Conservation (phyloP, 2,888 invertebrate species). For the Ferdinandea cuprea region DNA sequence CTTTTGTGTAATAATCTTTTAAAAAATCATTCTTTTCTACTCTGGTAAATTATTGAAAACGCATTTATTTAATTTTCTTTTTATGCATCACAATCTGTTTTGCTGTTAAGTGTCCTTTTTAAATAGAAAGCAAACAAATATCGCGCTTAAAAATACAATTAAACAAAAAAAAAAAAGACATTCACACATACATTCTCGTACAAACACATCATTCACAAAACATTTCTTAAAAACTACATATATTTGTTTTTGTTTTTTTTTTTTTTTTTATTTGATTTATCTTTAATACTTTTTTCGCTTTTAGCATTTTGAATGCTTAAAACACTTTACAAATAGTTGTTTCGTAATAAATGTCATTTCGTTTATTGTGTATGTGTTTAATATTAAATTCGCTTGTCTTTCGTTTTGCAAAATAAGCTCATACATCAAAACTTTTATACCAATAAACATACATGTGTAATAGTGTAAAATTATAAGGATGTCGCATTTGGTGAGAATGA, state of each 20-base stretch:
- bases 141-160: constrained; percentile 27
- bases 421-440: not conserved
- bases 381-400: constrained; percentile 44
- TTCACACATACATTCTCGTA: constrained; percentile 64
- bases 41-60: constrained; percentile 38
- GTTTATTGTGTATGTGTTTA: constrained; percentile 49
- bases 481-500: not conserved
- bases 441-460: not conserved
- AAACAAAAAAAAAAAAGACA: constrained; percentile 16
- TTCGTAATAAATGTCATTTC: constrained; percentile 43
- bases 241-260: constrained; percentile 50
- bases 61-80: constrained; percentile 24
- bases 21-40: constrained; percentile 16
- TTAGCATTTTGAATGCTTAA: constrained; percentile 55
- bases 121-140: constrained; percentile 20
- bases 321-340: constrained; percentile 14
- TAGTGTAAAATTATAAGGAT: not conserved
- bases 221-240: constrained; percentile 40
- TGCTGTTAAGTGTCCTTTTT: constrained; percentile 58
- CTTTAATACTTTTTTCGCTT: constrained; percentile 40
- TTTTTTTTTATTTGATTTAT: constrained; percentile 36
- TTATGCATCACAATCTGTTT: constrained; percentile 7
- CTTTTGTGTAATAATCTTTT: constrained; percentile 36
- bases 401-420: not conserved
- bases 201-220: constrained; percentile 66